Evolutionary conservation across 2,797 vertebrate species (phyloP).

Genomic region (Tapirus indicus): DNA sequence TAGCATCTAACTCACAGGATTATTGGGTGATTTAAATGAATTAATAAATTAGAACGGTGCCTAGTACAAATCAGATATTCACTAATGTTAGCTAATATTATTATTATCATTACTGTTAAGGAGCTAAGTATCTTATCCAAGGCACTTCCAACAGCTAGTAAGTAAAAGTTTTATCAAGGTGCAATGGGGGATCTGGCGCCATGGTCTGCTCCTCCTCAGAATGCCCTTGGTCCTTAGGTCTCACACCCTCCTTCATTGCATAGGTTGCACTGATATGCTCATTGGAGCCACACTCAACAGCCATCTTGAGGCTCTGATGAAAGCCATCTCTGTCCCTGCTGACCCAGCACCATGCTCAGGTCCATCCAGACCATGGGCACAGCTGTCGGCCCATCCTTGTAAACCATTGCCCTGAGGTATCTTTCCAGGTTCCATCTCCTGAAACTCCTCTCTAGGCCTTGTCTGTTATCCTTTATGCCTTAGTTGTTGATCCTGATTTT

Average conservation of each 20-base stretch:
- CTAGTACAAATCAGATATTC: background rate
- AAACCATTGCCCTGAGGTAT: background rate
- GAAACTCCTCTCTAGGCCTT: background rate
- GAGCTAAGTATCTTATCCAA: background rate
- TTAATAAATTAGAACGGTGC: fast-evolving
- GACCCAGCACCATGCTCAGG: background rate
- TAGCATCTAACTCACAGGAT: background rate
- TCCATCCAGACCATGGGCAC: background rate
- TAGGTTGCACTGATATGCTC: background rate
- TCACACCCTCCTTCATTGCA: background rate
- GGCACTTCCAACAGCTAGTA: background rate
- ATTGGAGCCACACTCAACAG: background rate
- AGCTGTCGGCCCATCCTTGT: fast-evolving
- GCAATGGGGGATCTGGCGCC: background rate
- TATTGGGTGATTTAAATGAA: background rate
- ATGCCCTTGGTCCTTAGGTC: too few relatives aligned
- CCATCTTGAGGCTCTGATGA: background rate
- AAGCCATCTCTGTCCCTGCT: background rate
- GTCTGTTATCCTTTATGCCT: background rate
- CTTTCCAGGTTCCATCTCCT: background rate
- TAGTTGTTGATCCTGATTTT: background rate
- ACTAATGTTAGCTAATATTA: too few relatives aligned
- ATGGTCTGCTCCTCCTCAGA: background rate
- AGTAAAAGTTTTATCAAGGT: background rate
- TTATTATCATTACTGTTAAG: background rate